These are phyloP conservation scores for Habropoda laboriosa DNA, from an alignment of 1,140 invertebrate genomes.

Conservation along the genomic window DNA sequence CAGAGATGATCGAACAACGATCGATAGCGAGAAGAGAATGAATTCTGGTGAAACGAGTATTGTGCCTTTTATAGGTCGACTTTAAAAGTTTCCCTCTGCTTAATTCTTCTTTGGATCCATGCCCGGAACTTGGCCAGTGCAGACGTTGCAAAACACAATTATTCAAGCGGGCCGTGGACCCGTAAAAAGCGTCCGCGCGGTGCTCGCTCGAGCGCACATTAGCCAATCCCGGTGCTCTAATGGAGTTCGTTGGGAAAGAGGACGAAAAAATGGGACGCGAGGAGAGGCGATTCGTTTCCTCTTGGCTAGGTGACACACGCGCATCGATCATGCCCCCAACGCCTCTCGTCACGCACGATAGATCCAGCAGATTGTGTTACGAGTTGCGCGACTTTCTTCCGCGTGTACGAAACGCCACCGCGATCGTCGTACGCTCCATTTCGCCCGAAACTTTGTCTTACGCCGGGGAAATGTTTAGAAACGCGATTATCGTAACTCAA, in stretches of 20 bases:
- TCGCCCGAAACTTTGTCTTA: constrained; percentile 2
- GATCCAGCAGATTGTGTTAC: constrained; percentile 21
- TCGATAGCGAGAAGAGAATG: constrained; percentile 48
- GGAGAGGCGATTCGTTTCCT: constrained; percentile 34
- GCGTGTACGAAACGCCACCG: too few relatives aligned
- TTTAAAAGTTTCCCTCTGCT: constrained; percentile 62
- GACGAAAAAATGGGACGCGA: constrained; percentile 40
- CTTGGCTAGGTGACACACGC: constrained; percentile 52
- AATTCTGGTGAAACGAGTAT: background rate
- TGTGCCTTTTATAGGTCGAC: constrained; percentile 63
- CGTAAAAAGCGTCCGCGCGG: constrained; percentile 52
- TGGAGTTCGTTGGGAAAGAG: constrained; percentile 48
- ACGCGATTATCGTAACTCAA: background rate
- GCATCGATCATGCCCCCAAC: constrained; percentile 39
- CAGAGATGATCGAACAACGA: constrained; percentile 13
- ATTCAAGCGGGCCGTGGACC: constrained; percentile 55
- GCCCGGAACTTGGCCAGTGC: constrained; percentile 56
- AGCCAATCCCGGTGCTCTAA: constrained; percentile 56
- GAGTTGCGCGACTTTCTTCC: constrained; percentile 44
- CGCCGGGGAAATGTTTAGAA: background rate
- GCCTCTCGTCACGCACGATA: constrained; percentile 45
- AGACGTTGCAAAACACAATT: constrained; percentile 68
- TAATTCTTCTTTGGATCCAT: constrained; percentile 64
- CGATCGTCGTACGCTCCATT: constrained; percentile 45
- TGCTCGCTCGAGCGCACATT: constrained; percentile 59